Conservation (phyloP, 2,888 invertebrate genomes). For the Uloborus plumipes region DNA sequence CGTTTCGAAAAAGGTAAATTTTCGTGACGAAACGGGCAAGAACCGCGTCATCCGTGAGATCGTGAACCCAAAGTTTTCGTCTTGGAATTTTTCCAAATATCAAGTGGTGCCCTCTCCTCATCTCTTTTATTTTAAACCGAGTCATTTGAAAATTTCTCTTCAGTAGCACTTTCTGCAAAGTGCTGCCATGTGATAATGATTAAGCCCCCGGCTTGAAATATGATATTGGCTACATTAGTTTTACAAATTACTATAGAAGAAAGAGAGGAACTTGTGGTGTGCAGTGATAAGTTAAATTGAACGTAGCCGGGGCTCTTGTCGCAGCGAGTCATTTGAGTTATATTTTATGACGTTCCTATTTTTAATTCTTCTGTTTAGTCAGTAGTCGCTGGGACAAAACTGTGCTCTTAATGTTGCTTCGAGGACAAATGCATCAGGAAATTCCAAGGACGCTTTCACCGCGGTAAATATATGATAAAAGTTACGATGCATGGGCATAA, state of each 20-base stretch:
- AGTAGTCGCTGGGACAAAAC: no score
- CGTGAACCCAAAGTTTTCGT: not conserved
- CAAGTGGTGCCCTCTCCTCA: not conserved
- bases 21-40: not conserved
- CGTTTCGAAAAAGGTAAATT: conserved; percentile 10
- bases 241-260: conserved; percentile 21
- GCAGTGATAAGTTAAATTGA: not conserved
- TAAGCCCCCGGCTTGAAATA: conserved; percentile 23
- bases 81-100: conserved; percentile 57
- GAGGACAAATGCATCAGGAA: no score
- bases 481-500: no score
- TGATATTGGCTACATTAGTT: conserved; percentile 28
- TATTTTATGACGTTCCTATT: no score
- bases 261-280: conserved; percentile 9
- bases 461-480: no score
- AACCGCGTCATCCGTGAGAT: conserved; percentile 9
- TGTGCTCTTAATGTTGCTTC: no score
- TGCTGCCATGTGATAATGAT: conserved; percentile 25
- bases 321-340: no score
- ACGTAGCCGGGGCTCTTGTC: no score
- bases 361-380: no score
- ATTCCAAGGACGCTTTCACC: no score
- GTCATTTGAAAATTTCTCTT: conserved; percentile 12
- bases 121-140: conserved; percentile 28
- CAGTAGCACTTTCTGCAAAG: conserved; percentile 3